Percentiles rank a stretch among this genome's conserved stretches.
These are phyloP conservation scores for Pelodiscus sinensis DNA, from an alignment of 2,113 vertebrate genomes.

Conservation along the genomic window DNA sequence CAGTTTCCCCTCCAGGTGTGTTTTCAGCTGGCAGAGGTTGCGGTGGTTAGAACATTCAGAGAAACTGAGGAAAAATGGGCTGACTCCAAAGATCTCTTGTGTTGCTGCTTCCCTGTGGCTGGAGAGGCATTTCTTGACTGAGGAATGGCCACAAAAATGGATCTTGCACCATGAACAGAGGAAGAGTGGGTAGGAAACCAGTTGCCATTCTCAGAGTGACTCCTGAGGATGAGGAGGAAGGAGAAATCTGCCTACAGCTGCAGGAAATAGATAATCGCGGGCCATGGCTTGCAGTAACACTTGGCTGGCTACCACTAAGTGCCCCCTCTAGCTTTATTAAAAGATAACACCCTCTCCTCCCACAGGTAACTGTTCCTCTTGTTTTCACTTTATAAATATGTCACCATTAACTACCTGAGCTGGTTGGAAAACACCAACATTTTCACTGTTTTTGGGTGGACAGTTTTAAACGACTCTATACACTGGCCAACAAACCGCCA, in stretches of 20 bases:
- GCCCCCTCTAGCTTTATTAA: conserved; percentile 53
- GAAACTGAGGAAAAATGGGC: not conserved
- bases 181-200: conserved; percentile 46
- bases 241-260: conserved; percentile 41
- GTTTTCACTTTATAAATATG: not conserved
- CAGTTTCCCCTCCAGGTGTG: not conserved
- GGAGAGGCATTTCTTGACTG: not conserved
- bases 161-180: conserved; percentile 10
- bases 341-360: not conserved
- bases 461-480: conserved; percentile 3
- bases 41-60: not conserved
- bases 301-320: conserved; percentile 28
- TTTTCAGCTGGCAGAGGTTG: conserved; percentile 14
- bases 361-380: conserved; percentile 45
- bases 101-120: not conserved
- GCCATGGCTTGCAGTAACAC: not conserved
- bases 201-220: conserved; percentile 53
- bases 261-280: conserved; percentile 40
- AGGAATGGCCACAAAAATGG: not conserved
- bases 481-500: not conserved
- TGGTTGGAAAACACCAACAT: not conserved
- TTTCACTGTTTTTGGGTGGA: not conserved
- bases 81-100: conserved; percentile 8
- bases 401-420: not conserved
- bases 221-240: conserved; percentile 33